These are phyloP conservation scores for Eupsittula cactorum DNA, from an alignment of 2,113 vertebrate genomes.

Conservation along the genomic window DNA sequence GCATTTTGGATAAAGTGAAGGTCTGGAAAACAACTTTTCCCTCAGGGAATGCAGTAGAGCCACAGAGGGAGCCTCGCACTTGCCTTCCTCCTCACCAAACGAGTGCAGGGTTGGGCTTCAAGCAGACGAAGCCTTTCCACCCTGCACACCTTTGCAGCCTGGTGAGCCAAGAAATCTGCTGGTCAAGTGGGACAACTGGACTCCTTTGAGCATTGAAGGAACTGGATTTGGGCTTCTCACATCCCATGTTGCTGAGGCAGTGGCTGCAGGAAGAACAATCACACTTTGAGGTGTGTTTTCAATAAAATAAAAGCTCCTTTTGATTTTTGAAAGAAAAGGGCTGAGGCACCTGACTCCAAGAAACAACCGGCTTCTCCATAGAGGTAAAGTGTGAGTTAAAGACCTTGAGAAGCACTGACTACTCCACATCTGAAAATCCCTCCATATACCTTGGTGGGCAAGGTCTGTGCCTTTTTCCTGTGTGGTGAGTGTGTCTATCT, in stretches of 20 bases:
- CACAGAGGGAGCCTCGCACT: rapidly evolving
- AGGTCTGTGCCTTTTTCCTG: rapidly evolving
- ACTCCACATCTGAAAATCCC: neutral
- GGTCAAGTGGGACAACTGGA: rapidly evolving
- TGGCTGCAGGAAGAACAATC: neutral
- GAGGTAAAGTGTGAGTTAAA: neutral
- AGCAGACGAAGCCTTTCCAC: neutral
- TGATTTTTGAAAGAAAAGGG: neutral
- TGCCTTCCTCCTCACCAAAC: neutral
- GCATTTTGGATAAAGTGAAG: neutral
- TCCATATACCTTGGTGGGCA: neutral
- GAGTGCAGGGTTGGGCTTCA: neutral
- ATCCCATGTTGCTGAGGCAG: neutral
- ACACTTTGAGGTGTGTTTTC: neutral
- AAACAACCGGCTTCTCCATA: neutral
- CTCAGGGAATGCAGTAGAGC: neutral
- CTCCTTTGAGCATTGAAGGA: neutral
- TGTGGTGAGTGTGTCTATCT: neutral
- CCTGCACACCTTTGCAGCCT: neutral
- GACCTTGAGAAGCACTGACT: neutral
- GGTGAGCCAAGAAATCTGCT: neutral
- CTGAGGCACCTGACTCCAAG: neutral
- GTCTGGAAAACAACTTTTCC: neutral
- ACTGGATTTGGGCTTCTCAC: neutral
- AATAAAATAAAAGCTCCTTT: neutral